A percentile compares a stretch with the other conserved stretches of the same genome.
These are phyloP conservation scores for Scartelaos histophorus DNA, from an alignment of 2,113 vertebrate genomes.

Conservation along the genomic window DNA sequence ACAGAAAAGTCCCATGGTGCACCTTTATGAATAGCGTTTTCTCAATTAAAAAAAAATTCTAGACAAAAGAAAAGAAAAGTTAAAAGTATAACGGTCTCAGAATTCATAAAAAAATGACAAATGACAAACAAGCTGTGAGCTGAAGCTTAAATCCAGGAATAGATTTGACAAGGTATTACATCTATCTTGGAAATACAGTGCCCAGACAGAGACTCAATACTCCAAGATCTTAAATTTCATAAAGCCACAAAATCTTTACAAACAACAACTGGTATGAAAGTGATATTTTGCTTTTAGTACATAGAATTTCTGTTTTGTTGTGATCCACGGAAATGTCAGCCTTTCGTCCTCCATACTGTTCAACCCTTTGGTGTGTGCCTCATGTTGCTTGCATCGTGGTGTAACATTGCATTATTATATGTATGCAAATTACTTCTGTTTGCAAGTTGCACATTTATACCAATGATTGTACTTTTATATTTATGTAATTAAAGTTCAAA, in stretches of 20 bases:
- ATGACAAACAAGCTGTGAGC: no score
- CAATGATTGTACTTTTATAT: conserved; percentile 83
- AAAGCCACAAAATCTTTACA: no score
- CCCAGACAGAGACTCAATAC: not conserved
- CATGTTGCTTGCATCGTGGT: conserved; percentile 73
- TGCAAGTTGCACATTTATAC: conserved; percentile 84
- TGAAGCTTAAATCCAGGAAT: no score
- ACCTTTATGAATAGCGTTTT: not conserved
- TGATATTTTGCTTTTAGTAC: no score
- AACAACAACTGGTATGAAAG: no score
- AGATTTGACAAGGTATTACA: no score
- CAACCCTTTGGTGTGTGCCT: conserved; percentile 40
- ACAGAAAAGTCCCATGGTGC: no score
- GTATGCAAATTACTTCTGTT: conserved; percentile 75
- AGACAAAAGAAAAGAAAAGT: not conserved
- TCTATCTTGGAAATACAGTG: not conserved
- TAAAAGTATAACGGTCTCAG: no score
- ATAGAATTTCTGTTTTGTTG: conserved; percentile 5
- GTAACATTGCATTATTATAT: conserved; percentile 65
- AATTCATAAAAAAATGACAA: no score
- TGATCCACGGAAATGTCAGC: conserved; percentile 44
- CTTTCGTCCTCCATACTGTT: conserved; percentile 25
- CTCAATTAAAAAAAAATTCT: not conserved
- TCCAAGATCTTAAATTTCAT: not conserved
- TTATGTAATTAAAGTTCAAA: conserved; percentile 73